These are phyloP conservation scores for Rousettus leschenaultii DNA, from an alignment of 2,113 vertebrate genomes.

Conservation along the genomic window DNA sequence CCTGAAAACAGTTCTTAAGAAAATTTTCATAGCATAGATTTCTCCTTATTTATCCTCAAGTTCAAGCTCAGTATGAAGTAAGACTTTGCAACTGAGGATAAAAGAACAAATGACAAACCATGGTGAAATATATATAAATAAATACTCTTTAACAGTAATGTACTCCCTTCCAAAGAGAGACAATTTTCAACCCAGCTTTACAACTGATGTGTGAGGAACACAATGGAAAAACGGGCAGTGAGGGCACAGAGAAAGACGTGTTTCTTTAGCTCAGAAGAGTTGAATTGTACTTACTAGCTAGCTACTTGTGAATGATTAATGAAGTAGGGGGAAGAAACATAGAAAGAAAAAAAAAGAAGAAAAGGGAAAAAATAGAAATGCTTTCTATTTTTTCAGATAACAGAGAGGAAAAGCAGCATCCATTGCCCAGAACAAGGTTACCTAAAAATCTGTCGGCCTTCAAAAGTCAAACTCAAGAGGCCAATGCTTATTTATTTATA, in stretches of 20 bases:
- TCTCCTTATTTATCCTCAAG: not conserved
- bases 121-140: not conserved
- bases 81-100: not conserved
- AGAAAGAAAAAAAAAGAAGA: not conserved
- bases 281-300: slow-evolving; percentile 17
- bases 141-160: not conserved
- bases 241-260: not conserved
- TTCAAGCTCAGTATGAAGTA: not conserved
- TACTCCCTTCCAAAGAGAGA: not conserved
- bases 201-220: not conserved
- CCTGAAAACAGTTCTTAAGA: not conserved
- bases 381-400: not conserved
- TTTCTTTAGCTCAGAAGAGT: not conserved
- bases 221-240: not conserved
- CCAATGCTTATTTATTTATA: slow-evolving; percentile 51
- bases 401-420: not conserved
- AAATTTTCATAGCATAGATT: not conserved
- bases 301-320: slow-evolving; percentile 51
- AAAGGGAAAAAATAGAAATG: not conserved
- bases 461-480: slow-evolving; percentile 35
- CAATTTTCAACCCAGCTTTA: not conserved
- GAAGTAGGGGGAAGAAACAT: not conserved
- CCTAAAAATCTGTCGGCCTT: not conserved
- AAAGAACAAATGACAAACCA: not conserved
- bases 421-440: not conserved